Percentiles rank a stretch among this genome's conserved stretches.
Conservation (phyloP, 1,140 invertebrate species). For the Ephestia elutella region DNA sequence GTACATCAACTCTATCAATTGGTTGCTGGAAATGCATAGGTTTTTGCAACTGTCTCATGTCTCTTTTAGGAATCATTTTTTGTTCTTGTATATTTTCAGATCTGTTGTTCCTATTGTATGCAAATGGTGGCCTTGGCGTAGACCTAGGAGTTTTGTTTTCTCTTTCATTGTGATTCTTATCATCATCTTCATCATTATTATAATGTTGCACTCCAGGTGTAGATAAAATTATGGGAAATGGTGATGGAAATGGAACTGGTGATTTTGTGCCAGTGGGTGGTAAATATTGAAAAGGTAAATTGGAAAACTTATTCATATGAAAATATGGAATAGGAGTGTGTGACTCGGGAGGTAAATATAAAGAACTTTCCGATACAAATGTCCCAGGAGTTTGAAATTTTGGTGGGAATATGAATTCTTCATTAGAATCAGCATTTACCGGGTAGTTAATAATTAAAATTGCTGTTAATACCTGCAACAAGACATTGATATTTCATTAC, state of each 20-base stretch:
- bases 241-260: constrained; percentile 40
- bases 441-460: constrained; percentile 32
- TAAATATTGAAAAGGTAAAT: constrained; percentile 47
- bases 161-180: constrained; percentile 29
- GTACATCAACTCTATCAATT: constrained; percentile 48
- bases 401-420: constrained; percentile 45
- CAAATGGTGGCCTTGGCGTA: constrained; percentile 18
- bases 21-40: constrained; percentile 33
- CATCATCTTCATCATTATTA: constrained; percentile 34
- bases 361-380: constrained; percentile 43
- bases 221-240: constrained; percentile 45
- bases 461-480: constrained; percentile 52
- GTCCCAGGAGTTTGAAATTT: constrained; percentile 47
- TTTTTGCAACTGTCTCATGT: constrained; percentile 32
- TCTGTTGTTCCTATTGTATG: constrained; percentile 22
- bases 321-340: constrained; percentile 57
- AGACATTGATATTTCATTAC: constrained; percentile 17
- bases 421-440: constrained; percentile 33
- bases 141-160: constrained; percentile 14
- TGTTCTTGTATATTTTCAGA: constrained; percentile 27
- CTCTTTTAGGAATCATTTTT: constrained; percentile 30
- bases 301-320: constrained; percentile 45
- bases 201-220: constrained; percentile 35
- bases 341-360: constrained; percentile 56
- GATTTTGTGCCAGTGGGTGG: constrained; percentile 47